Evolutionary conservation across 2,888 invertebrate genomes (phyloP).

Genomic region (Elegia similella): DNA sequence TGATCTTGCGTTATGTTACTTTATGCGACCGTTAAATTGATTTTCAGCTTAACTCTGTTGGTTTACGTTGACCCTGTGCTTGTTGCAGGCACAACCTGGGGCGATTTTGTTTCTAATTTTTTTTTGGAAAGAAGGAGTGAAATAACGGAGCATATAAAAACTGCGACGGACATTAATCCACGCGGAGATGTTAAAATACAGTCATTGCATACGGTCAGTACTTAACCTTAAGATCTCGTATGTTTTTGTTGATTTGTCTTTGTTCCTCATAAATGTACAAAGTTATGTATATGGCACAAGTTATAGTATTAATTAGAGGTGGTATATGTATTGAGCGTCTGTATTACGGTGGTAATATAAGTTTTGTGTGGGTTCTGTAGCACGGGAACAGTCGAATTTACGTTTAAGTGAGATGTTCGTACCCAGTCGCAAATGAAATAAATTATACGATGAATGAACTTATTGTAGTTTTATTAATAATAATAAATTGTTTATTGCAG

Average conservation of each 20-base stretch:
- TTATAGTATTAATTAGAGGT: neutral
- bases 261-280: constrained; percentile 3
- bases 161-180: too few species aligned
- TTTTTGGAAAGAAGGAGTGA: too few species aligned
- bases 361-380: constrained; percentile 34
- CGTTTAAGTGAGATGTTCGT: constrained; percentile 62
- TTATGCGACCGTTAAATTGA: too few species aligned
- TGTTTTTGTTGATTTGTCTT: neutral
- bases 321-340: neutral
- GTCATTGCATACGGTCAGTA: neutral
- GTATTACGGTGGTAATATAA: constrained; percentile 14
- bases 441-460: constrained; percentile 59
- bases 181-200: neutral
- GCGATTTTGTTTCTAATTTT: too few species aligned
- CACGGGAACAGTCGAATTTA: constrained; percentile 50
- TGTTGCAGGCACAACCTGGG: too few species aligned
- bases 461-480: constrained; percentile 41
- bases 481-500: too few species aligned
- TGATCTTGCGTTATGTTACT: too few species aligned
- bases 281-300: neutral
- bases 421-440: constrained; percentile 73
- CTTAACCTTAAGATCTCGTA: neutral
- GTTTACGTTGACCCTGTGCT: too few species aligned
- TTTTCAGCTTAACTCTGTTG: too few species aligned
- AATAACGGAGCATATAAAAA: too few species aligned